Percentiles rank a stretch among this genome's conserved stretches.
Conservation (phyloP, 1,140 invertebrate genomes). For the silkworm (Bombyx mori) region DNA sequence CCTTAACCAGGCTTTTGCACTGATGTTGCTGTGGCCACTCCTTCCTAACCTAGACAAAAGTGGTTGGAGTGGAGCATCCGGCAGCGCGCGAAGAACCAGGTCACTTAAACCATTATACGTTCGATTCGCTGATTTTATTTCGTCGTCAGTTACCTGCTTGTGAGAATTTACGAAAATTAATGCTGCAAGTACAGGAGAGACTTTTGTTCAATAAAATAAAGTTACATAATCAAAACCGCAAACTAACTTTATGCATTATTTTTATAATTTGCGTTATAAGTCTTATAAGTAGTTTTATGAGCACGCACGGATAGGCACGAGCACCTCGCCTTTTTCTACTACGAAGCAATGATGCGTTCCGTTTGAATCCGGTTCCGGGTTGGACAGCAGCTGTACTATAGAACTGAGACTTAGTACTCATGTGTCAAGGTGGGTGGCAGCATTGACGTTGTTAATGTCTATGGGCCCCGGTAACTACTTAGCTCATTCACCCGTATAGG, state of each 20-base stretch:
- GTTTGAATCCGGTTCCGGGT: no score
- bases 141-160: slow-evolving; percentile 75
- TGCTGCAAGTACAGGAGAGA: neutral
- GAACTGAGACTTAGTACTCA: no score
- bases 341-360: no score
- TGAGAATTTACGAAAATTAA: neutral
- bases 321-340: no score
- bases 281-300: no score
- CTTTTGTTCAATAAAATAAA: neutral
- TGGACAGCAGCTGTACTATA: no score
- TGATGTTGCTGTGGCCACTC: slow-evolving; percentile 58
- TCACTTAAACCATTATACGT: slow-evolving; percentile 82
- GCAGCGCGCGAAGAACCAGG: slow-evolving; percentile 82
- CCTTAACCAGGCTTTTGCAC: slow-evolving; percentile 80
- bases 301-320: no score
- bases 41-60: slow-evolving; percentile 76
- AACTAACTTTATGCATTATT: neutral
- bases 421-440: no score
- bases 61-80: slow-evolving; percentile 82
- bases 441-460: no score
- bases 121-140: slow-evolving; percentile 77
- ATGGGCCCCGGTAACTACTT: no score
- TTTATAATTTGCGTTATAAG: neutral
- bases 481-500: no score
- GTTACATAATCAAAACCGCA: neutral